phyloP scores from a whole-genome alignment of 30 jellyfish, hydroid and myxozoan species.

The Cassiopea xamachana region DNA sequence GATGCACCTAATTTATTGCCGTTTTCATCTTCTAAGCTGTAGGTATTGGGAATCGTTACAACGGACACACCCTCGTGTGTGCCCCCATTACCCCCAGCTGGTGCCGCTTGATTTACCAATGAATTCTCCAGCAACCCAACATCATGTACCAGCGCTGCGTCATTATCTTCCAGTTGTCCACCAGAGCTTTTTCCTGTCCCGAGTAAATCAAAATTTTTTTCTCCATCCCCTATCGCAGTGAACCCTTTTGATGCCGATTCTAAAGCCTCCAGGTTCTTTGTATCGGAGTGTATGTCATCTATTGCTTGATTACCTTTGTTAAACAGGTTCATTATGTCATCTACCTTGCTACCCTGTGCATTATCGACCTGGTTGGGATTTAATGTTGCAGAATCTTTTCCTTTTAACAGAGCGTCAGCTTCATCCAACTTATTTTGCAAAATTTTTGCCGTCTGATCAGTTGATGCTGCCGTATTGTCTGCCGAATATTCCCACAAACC shows the following conservation, averaged over 20 bases:
- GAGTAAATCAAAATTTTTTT: conserved; percentile 8
- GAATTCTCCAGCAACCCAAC: conserved; percentile 52
- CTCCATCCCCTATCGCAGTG: conserved; percentile 36
- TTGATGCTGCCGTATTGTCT: conserved; percentile 77
- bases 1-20: conserved; percentile 70
- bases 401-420: conserved; percentile 40
- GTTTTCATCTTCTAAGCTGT: conserved; percentile 91
- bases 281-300: conserved; percentile 23
- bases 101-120: conserved; percentile 18
- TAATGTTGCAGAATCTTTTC: conserved; percentile 63
- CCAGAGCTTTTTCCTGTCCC: conserved; percentile 35
- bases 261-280: conserved; percentile 52
- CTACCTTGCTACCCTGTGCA: conserved; percentile 74
- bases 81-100: conserved; percentile 15
- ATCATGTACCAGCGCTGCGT: conserved; percentile 25
- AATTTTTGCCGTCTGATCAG: conserved; percentile 75
- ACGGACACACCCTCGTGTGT: conserved; percentile 76
- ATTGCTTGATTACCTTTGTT: conserved; percentile 1
- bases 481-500: conserved; percentile 91
- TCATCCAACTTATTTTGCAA: conserved; percentile 56
- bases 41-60: conserved; percentile 79
- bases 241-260: conserved; percentile 60
- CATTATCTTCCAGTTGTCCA: conserved; percentile 54
- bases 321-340: conserved; percentile 37
- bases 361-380: conserved; percentile 43